These are phyloP conservation scores for Notarius quadriscutis DNA, from an alignment of 2,113 vertebrate genomes.

Conservation along the genomic window DNA sequence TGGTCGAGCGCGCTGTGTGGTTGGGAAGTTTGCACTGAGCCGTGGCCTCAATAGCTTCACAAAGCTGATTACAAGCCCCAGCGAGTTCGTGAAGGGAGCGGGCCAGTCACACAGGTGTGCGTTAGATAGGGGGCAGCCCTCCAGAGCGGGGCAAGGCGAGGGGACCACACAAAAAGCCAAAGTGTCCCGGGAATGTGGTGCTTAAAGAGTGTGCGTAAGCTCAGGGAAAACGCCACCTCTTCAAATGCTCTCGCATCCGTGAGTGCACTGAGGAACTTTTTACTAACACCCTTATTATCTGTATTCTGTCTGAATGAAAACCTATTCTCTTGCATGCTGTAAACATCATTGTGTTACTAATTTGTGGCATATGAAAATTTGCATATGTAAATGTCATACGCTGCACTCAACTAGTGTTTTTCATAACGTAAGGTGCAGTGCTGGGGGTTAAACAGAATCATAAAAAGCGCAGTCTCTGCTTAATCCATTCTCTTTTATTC, in stretches of 20 bases:
- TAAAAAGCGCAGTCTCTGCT: constrained; percentile 38
- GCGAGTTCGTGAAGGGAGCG: constrained; percentile 98
- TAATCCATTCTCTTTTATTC: constrained; percentile 40
- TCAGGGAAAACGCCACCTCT: constrained; percentile 59
- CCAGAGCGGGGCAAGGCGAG: constrained; percentile 83
- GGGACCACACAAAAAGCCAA: constrained; percentile 92
- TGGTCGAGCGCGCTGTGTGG: constrained; percentile 87
- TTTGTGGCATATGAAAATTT: neutral
- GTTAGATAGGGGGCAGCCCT: constrained; percentile 84
- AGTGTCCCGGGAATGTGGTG: constrained; percentile 81
- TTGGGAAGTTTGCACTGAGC: constrained; percentile 96
- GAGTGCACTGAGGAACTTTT: constrained; percentile 52
- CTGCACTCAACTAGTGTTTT: constrained; percentile 3
- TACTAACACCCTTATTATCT: constrained; percentile 4
- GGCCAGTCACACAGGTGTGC: constrained; percentile 96
- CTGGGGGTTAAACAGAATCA: constrained; percentile 35
- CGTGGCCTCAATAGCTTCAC: constrained; percentile 96
- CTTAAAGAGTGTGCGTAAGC: constrained; percentile 69
- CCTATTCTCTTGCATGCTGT: neutral
- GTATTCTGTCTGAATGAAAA: neutral
- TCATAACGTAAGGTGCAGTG: constrained; percentile 3
- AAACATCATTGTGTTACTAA: neutral
- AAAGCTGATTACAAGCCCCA: constrained; percentile 99
- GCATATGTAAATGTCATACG: constrained; percentile 5
- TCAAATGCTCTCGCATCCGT: constrained; percentile 57